These are phyloP conservation scores for Ptilorrhoa leucosticta DNA, from an alignment of 2,113 vertebrate species.

Conservation along the genomic window DNA sequence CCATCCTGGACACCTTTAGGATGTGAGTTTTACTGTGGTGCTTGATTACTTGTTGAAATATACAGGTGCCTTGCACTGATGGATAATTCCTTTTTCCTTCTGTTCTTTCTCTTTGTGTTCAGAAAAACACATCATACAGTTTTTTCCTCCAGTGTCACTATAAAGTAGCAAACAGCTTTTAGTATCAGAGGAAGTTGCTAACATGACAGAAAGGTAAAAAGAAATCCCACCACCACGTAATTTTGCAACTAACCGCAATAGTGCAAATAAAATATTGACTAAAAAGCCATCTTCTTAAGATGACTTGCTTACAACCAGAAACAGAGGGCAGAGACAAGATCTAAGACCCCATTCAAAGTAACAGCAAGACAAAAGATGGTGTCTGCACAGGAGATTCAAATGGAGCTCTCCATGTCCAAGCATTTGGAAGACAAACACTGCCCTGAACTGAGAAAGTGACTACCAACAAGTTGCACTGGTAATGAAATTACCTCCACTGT, in stretches of 20 bases:
- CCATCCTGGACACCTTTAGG: background rate
- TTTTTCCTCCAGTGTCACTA: background rate
- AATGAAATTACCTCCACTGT: background rate
- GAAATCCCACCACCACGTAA: background rate
- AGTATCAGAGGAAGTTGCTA: background rate
- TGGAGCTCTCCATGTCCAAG: background rate
- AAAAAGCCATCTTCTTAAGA: background rate
- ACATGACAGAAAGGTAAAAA: background rate
- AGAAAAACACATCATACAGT: background rate
- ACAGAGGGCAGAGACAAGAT: background rate
- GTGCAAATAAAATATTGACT: accelerated
- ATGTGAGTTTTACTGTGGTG: background rate
- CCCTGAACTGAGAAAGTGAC: background rate
- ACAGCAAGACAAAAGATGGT: background rate
- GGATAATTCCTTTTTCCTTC: background rate
- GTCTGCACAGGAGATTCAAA: background rate
- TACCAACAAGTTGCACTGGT: background rate
- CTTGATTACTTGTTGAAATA: background rate
- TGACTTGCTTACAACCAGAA: background rate
- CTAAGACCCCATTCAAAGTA: background rate
- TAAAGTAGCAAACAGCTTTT: background rate
- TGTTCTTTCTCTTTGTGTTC: background rate
- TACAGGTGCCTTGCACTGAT: background rate
- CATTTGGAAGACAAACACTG: background rate
- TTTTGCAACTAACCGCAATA: background rate